Evolutionary conservation across 2,797 vertebrate genomes (phyloP).

Genomic region (Melanotaenia boesemani): DNA sequence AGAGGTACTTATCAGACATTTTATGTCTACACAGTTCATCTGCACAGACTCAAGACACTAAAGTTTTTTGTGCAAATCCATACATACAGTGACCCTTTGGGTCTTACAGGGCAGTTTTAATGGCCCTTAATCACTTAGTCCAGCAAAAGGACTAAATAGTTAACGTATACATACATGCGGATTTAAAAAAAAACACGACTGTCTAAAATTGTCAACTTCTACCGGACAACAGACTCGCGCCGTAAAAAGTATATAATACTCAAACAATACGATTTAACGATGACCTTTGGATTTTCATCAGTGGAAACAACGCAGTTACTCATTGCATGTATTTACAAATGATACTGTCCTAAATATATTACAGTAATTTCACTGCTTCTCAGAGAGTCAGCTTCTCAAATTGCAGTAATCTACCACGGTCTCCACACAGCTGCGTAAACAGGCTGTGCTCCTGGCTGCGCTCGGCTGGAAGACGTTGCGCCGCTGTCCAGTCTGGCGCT

Average conservation of each 20-base stretch:
- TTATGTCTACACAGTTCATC: constrained; percentile 75
- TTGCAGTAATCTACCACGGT: constrained; percentile 70
- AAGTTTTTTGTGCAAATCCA: constrained; percentile 79
- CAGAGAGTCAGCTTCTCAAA: background rate
- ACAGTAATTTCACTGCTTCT: constrained; percentile 15
- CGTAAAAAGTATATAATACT: constrained; percentile 84
- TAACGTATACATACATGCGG: constrained; percentile 81
- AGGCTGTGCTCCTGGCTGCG: constrained; percentile 29
- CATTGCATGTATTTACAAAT: constrained; percentile 54
- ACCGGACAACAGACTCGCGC: constrained; percentile 74
- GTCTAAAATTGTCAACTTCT: constrained; percentile 75
- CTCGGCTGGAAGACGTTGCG: constrained; percentile 24
- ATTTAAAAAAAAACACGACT: constrained; percentile 78
- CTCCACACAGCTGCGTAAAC: constrained; percentile 74
- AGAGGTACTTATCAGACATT: constrained; percentile 77
- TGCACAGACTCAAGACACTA: constrained; percentile 75
- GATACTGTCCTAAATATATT: constrained; percentile 25
- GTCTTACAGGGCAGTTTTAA: constrained; percentile 85
- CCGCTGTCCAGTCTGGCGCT: constrained; percentile 43
- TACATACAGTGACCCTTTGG: constrained; percentile 80
- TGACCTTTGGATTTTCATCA: constrained; percentile 63
- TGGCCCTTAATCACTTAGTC: constrained; percentile 79
- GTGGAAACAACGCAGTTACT: constrained; percentile 13
- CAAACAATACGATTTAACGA: constrained; percentile 58
- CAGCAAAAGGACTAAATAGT: constrained; percentile 77